Conservation (phyloP, 2,797 vertebrate species). For the Rhincodon typus region DNA sequence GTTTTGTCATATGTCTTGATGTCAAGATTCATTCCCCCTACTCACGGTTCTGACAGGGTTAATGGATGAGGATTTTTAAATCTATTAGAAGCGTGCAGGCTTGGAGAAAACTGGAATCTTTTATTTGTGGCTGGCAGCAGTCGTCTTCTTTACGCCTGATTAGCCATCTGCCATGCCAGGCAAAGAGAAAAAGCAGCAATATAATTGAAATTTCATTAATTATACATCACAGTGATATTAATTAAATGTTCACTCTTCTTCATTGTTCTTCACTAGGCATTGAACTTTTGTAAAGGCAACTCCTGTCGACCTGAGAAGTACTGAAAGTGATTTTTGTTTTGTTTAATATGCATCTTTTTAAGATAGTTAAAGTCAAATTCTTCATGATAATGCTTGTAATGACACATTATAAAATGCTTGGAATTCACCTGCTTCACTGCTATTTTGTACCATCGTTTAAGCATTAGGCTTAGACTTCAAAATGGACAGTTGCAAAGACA, state of each 20-base stretch:
- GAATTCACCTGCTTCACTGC: neutral
- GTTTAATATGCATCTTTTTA: neutral
- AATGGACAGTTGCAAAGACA: neutral
- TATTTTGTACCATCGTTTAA: neutral
- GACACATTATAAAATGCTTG: neutral
- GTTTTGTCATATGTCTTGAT: neutral
- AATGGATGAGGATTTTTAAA: constrained; percentile 3
- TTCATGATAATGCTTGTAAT: neutral
- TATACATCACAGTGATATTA: constrained; percentile 41
- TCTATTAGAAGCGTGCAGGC: constrained; percentile 7
- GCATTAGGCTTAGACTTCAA: neutral
- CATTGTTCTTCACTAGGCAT: neutral
- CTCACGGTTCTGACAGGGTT: neutral
- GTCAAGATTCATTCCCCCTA: neutral
- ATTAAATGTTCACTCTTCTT: constrained; percentile 14
- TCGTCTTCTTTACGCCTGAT: constrained; percentile 45
- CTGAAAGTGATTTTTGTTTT: neutral
- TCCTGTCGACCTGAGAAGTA: neutral
- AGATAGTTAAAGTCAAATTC: neutral
- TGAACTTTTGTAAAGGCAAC: neutral
- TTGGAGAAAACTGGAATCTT: constrained; percentile 41
- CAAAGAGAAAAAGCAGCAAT: constrained; percentile 47
- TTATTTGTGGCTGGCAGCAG: constrained; percentile 53
- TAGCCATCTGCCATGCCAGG: constrained; percentile 59
- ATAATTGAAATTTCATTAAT: constrained; percentile 53